Evolutionary conservation across 2,113 vertebrate species (phyloP), one percentile per base, ranked within the genome.

Genomic region (Columbina picui): DNA sequence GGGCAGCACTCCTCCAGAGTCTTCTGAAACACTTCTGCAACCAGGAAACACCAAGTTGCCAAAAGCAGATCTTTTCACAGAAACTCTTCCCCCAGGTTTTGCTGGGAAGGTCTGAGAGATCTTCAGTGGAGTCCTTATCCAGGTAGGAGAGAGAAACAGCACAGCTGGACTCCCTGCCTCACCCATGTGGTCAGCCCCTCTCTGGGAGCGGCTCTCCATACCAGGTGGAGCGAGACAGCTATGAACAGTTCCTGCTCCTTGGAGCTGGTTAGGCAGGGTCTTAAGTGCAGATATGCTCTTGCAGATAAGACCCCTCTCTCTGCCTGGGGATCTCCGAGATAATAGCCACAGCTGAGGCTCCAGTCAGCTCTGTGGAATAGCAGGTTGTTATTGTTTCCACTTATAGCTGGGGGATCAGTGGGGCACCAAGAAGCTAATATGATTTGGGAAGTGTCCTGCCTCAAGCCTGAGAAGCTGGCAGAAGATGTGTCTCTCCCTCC

Each of bases 381-480:
- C 47, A 75, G 39, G 6, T 61, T 69, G 12, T 53, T 84, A 14
- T 70, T 75, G 50, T 59, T 83, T 73, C 73, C 41, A 25, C 38
- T 53, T 74, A 47, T 32, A 82, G 30, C 26, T 30, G 27, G 1
- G 12, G 12, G 6, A 70, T 67, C 61, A 90, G 34, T 2, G 1
- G 47, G 21, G 38, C 29, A 78, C 34, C 0, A 2, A 49, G 45
- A 56, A 22, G 53, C 16, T 75, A 60, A 60, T 0, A 0, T 34
- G 49, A 60, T 65, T 41, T 63, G 53, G 49, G 38, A 56, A 53
- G 39, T 36, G 36, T 59, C 50, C 4, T 52, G 38, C 47, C 1
- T 4, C 23, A 73, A 77, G n/a, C 14, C 68, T n/a, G 20, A 77
- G 73, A 83, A 81, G 9, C 19, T 56, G 60, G 14, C 38, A 52